These are phyloP conservation scores for Heteractis magnifica DNA, from an alignment of 92 coral and sea anemone species.

Conservation along the genomic window DNA sequence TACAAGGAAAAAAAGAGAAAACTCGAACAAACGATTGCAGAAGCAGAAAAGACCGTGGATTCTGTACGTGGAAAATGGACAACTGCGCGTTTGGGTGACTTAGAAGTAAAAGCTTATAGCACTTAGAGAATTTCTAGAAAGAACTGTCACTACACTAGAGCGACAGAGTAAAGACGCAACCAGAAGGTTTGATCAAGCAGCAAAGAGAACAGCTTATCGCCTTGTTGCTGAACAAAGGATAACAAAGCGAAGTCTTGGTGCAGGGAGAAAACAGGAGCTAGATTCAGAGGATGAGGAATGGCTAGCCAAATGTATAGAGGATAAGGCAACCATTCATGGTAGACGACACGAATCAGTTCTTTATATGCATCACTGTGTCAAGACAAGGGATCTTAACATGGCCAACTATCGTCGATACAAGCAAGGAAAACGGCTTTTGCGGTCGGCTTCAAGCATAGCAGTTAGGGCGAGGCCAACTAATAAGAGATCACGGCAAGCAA, in stretches of 20 bases:
- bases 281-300: conserved; percentile 59
- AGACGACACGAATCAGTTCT: conserved; percentile 55
- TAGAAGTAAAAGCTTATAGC: conserved; percentile 14
- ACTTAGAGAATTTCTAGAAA: conserved; percentile 23
- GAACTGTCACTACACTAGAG: conserved; percentile 37
- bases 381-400: conserved; percentile 40
- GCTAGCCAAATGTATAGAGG: conserved; percentile 51
- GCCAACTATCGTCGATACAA: conserved; percentile 39
- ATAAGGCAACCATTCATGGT: conserved; percentile 58
- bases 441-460: conserved; percentile 36
- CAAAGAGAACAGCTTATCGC: conserved; percentile 43
- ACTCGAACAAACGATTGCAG: conserved; percentile 12
- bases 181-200: conserved; percentile 30
- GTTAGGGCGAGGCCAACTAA: conserved; percentile 43
- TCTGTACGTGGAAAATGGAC: conserved; percentile 3
- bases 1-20: conserved; percentile 27
- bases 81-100: no score
- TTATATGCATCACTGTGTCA: conserved; percentile 45
- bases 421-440: conserved; percentile 37
- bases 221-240: conserved; percentile 37
- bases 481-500: conserved; percentile 36
- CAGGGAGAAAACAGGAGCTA: conserved; percentile 42
- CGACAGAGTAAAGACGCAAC: conserved; percentile 17
- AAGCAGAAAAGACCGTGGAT: conserved; percentile 25
- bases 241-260: conserved; percentile 39